Evolutionary conservation across 1,140 invertebrate species (phyloP).

Genomic region (Drosophila melanogaster): DNA sequence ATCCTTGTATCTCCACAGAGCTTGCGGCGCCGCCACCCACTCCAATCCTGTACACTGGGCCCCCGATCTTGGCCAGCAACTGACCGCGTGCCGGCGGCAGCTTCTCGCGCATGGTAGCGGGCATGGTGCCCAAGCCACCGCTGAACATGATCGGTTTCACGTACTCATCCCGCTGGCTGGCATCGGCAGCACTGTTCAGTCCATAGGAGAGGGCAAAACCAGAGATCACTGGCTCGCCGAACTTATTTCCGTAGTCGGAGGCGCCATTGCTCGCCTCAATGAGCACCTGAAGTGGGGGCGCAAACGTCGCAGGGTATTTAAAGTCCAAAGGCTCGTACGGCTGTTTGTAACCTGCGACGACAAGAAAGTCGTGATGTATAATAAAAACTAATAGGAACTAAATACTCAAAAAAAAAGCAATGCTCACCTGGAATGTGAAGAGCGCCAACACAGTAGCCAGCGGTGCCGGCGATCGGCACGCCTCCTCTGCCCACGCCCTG

Average conservation of each 20-base stretch:
- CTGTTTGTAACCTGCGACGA: constrained; percentile 87
- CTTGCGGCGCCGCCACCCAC: constrained; percentile 98
- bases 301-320: constrained; percentile 95
- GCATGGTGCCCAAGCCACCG: constrained; percentile 95
- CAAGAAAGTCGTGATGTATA: not conserved
- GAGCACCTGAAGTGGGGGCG: constrained; percentile 93
- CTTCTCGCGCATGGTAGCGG: constrained; percentile 65
- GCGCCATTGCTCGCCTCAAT: constrained; percentile 99
- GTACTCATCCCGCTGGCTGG: constrained; percentile 93
- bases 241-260: constrained; percentile 99
- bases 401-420: no score
- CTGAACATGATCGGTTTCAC: constrained; percentile 99
- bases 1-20: constrained; percentile 96
- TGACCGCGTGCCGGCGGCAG: constrained; percentile 85
- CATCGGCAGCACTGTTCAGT: constrained; percentile 86
- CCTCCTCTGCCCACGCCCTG: constrained; percentile 96
- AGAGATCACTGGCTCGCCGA: constrained; percentile 96
- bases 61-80: constrained; percentile 97
- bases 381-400: no score
- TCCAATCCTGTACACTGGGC: constrained; percentile 98
- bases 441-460: constrained; percentile 98
- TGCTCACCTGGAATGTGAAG: constrained; percentile 92
- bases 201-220: constrained; percentile 98
- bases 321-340: constrained; percentile 94
- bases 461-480: constrained; percentile 97